Evolutionary conservation across 2,113 vertebrate species (phyloP).

Genomic region (Octodon degus): DNA sequence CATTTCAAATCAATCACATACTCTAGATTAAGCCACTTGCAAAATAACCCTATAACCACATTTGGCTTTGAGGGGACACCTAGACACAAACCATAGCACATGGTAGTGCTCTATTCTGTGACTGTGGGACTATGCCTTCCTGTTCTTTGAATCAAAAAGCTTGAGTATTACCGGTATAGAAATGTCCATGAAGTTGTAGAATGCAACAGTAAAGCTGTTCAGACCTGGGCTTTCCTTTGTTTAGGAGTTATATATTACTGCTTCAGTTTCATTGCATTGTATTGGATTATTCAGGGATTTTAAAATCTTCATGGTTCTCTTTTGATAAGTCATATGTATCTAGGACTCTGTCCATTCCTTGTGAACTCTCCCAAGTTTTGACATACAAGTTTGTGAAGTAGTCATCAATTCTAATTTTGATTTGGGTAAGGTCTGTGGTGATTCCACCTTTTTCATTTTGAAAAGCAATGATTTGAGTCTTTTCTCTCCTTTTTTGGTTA

Average conservation of each 20-base stretch:
- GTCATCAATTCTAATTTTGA: neutral
- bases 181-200: neutral
- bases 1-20: neutral
- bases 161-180: neutral
- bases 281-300: neutral
- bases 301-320: neutral
- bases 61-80: neutral
- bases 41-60: neutral
- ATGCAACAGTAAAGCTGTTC: neutral
- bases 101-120: neutral
- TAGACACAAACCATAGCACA: neutral
- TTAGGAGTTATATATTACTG: neutral
- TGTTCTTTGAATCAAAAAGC: neutral
- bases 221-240: neutral
- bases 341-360: neutral
- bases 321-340: neutral
- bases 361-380: neutral
- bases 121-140: neutral
- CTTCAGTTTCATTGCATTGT: neutral
- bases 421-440: neutral
- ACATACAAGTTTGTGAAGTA: neutral
- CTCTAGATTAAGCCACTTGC: neutral
- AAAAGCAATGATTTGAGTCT: neutral
- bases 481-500: neutral
- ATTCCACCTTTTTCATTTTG: neutral